phyloP scores from a whole-genome alignment of 2,797 vertebrate species.

The Sphenopsis melanotis region DNA sequence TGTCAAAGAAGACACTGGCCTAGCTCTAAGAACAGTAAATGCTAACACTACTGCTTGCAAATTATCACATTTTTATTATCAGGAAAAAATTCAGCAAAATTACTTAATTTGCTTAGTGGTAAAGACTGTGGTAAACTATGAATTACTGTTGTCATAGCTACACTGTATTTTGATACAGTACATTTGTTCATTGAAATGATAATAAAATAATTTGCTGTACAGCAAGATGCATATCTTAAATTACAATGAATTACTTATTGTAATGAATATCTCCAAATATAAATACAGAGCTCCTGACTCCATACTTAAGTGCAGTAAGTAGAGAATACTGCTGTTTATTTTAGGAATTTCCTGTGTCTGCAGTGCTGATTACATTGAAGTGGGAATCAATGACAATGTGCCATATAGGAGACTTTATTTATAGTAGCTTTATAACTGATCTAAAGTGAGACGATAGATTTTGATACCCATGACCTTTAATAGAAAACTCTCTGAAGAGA shows the following conservation, averaged over 20 bases:
- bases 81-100: neutral
- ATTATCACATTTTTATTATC: neutral
- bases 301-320: neutral
- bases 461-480: slow-evolving; percentile 37
- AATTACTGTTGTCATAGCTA: neutral
- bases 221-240: neutral
- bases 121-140: neutral
- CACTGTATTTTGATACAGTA: neutral
- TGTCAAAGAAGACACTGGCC: neutral
- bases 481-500: neutral
- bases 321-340: slow-evolving; percentile 30
- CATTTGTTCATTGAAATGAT: neutral
- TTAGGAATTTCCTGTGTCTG: slow-evolving; percentile 31
- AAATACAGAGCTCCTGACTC: neutral
- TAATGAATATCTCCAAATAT: neutral
- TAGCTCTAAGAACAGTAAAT: neutral
- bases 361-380: slow-evolving; percentile 10
- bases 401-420: slow-evolving; percentile 36
- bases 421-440: slow-evolving; percentile 27
- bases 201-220: neutral
- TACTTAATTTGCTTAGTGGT: neutral
- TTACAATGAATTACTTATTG: neutral
- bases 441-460: neutral
- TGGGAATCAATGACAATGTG: slow-evolving; percentile 22
- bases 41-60: neutral